A percentile compares a stretch with the other conserved stretches of the same genome.
These are phyloP conservation scores for Ochotona princeps DNA, from an alignment of 2,113 vertebrate genomes.

Conservation along the genomic window DNA sequence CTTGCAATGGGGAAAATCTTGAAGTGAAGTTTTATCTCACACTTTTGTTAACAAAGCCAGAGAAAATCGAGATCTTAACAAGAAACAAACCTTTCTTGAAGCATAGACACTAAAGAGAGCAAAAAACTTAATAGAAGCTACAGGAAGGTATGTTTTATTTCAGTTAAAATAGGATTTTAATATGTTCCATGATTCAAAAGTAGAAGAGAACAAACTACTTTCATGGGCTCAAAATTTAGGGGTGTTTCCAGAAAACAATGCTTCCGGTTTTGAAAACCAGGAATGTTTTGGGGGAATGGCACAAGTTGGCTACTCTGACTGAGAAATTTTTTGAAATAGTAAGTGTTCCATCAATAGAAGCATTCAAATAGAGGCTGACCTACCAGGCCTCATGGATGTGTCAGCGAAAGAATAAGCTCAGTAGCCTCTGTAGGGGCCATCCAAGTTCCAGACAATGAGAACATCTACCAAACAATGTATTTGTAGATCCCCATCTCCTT, in stretches of 20 bases:
- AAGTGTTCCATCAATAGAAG: neutral
- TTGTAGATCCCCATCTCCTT: neutral
- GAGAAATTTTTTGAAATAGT: neutral
- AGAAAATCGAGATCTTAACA: neutral
- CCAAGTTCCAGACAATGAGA: neutral
- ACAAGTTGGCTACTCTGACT: rapidly evolving
- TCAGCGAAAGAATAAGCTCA: neutral
- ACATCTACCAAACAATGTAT: neutral
- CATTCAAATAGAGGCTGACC: neutral
- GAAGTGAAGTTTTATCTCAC: neutral
- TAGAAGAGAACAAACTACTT: neutral
- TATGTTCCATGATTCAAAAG: neutral
- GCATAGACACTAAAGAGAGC: neutral
- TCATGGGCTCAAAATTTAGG: neutral
- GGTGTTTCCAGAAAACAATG: neutral
- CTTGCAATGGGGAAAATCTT: neutral
- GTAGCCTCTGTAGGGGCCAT: neutral
- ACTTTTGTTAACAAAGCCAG: neutral
- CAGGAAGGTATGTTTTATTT: neutral
- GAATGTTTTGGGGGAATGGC: neutral
- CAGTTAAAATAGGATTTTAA: neutral
- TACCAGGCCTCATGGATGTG: neutral
- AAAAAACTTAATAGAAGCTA: neutral
- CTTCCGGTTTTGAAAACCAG: neutral
- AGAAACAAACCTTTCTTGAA: neutral